Evolutionary conservation across 92 coral and sea anemone genomes (phyloP).

Genomic region (Desmophyllum pertusum): DNA sequence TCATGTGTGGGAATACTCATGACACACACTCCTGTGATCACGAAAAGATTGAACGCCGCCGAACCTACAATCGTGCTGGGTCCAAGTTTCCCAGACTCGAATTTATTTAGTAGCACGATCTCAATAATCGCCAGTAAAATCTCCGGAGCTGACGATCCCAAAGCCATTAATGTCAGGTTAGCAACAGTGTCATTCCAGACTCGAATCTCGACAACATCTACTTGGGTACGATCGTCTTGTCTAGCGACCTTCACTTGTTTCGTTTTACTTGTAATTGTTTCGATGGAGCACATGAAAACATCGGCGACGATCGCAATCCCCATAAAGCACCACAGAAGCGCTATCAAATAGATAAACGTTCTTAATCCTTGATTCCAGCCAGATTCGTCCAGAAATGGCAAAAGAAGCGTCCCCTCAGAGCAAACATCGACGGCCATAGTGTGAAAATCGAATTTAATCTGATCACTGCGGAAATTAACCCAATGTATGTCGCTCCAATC

Average conservation of each 20-base stretch:
- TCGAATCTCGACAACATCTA: slow-evolving; percentile 86
- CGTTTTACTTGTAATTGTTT: slow-evolving; percentile 97
- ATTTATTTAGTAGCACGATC: slow-evolving; percentile 73
- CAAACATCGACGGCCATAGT: slow-evolving; percentile 63
- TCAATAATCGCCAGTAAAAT: slow-evolving; percentile 93
- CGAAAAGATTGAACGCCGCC: slow-evolving; percentile 94
- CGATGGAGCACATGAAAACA: slow-evolving; percentile 97
- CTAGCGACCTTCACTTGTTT: slow-evolving; percentile 86
- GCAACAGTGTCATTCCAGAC: slow-evolving; percentile 99
- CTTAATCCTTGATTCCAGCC: slow-evolving; percentile 83
- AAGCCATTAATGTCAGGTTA: slow-evolving; percentile 94
- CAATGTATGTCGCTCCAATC: neutral
- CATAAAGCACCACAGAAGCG: slow-evolving; percentile 94
- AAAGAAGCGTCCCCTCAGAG: slow-evolving; percentile 71
- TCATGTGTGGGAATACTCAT: slow-evolving; percentile 87
- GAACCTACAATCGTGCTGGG: slow-evolving; percentile 99
- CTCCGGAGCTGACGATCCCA: slow-evolving; percentile 99
- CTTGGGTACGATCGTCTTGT: slow-evolving; percentile 66
- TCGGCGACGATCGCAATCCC: slow-evolving; percentile 97
- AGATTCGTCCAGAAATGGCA: slow-evolving; percentile 91
- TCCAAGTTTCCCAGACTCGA: slow-evolving; percentile 89
- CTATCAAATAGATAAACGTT: slow-evolving; percentile 77
- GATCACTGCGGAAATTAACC: neutral
- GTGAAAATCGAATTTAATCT: neutral
- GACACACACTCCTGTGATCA: slow-evolving; percentile 91